A percentile compares a stretch with the other conserved stretches of the same genome.
Evolutionary conservation across 2,113 vertebrate genomes (phyloP).

Genomic region (Aptenodytes forsteri): DNA sequence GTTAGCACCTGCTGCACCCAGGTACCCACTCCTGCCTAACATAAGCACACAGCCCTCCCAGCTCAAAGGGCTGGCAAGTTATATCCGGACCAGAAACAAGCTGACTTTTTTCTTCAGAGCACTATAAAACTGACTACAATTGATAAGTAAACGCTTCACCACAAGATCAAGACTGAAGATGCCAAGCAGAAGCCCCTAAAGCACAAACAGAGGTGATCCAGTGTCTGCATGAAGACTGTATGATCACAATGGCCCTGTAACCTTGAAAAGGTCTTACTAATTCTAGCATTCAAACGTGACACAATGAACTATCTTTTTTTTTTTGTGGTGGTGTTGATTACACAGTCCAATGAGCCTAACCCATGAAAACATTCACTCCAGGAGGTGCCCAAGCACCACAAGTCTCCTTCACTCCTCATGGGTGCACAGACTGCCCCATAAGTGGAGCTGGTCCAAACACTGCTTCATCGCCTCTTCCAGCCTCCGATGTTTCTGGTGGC

Average conservation of each 20-base stretch:
- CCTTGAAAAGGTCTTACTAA: background rate
- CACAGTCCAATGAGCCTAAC: background rate
- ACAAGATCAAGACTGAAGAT: background rate
- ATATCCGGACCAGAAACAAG: background rate
- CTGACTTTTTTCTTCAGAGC: background rate
- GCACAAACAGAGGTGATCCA: background rate
- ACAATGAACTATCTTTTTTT: background rate
- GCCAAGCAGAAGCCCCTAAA: background rate
- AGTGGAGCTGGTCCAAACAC: background rate
- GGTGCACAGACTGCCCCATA: background rate
- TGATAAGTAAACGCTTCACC: rapidly evolving
- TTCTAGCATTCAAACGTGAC: background rate
- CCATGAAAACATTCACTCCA: background rate
- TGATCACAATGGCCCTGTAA: background rate
- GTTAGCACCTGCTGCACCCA: background rate
- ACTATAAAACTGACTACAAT: background rate
- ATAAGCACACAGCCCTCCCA: background rate
- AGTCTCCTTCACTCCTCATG: background rate
- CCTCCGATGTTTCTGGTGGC: background rate
- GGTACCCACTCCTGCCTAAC: background rate
- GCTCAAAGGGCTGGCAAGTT: background rate
- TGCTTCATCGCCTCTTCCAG: background rate
- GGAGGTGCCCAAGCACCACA: background rate
- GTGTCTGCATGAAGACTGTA: background rate
- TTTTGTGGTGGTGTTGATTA: background rate